These are phyloP conservation scores for Rhyacophila evoluta DNA, from an alignment of 2,888 invertebrate species.

Conservation along the genomic window DNA sequence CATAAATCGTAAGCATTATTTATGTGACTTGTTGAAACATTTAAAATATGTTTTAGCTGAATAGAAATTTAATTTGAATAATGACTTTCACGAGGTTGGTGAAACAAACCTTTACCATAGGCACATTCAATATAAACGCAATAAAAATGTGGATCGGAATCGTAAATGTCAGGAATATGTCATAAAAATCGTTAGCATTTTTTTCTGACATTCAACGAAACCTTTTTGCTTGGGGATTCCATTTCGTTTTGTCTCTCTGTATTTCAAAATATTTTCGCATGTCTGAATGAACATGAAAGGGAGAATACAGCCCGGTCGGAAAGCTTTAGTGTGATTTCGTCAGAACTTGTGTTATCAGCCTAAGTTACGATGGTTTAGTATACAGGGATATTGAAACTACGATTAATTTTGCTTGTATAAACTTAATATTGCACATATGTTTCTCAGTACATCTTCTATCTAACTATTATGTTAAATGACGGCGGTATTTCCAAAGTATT, in stretches of 20 bases:
- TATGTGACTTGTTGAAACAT: too few species aligned
- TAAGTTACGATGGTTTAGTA: not conserved
- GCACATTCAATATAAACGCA: not conserved
- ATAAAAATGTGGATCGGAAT: not conserved
- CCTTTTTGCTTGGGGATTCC: not conserved
- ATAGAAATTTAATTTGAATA: not conserved
- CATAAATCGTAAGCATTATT: too few species aligned
- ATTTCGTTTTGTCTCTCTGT: not conserved
- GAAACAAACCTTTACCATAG: not conserved
- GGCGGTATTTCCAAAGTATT: too few species aligned
- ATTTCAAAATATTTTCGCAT: slow-evolving; percentile 16
- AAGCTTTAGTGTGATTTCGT: not conserved
- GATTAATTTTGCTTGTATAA: too few species aligned
- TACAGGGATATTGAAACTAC: too few species aligned
- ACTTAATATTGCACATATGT: too few species aligned
- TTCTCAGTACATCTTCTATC: too few species aligned
- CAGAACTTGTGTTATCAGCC: not conserved
- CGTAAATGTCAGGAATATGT: slow-evolving; percentile 4
- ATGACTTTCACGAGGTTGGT: not conserved
- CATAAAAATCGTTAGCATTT: slow-evolving; percentile 2
- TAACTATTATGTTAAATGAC: too few species aligned
- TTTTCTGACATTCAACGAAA: not conserved
- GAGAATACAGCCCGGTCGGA: not conserved
- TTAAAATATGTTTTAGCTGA: too few species aligned
- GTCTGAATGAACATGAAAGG: not conserved